A percentile compares a stretch with the other conserved stretches of the same genome.
Conservation (phyloP, 2,797 vertebrate species). For the Telmatherina bonti region DNA sequence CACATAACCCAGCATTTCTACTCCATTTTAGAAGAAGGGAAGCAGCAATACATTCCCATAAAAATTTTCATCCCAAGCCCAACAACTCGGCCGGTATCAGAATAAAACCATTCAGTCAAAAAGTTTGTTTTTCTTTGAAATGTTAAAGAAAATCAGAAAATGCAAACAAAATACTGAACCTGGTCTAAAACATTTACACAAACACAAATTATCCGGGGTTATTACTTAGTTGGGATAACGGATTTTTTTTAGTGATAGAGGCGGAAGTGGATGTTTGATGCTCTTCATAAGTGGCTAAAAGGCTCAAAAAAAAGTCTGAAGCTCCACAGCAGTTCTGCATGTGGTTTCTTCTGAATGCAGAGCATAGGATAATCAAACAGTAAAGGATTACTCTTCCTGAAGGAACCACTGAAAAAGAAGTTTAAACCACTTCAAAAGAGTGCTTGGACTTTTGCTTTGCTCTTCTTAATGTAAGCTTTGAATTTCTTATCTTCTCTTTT, state of each 20-base stretch:
- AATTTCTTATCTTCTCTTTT: slow-evolving; percentile 24
- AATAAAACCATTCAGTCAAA: not conserved
- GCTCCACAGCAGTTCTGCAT: not conserved
- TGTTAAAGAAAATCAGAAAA: slow-evolving; percentile 2
- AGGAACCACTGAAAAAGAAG: not conserved
- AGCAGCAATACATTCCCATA: not conserved
- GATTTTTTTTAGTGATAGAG: slow-evolving; percentile 4
- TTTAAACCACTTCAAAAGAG: slow-evolving; percentile 8
- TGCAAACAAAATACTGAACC: not conserved
- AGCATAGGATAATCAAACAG: too few relatives aligned
- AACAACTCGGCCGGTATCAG: not conserved
- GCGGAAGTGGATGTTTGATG: not conserved
- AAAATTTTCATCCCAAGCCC: not conserved
- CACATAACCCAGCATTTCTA: not conserved
- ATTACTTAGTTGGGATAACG: not conserved
- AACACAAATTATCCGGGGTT: slow-evolving; percentile 17
- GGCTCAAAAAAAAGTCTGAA: not conserved
- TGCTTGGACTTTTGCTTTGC: slow-evolving; percentile 15
- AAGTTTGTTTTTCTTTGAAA: slow-evolving; percentile 5
- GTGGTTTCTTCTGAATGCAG: not conserved
- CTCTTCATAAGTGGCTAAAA: slow-evolving; percentile 1
- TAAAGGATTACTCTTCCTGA: too few relatives aligned
- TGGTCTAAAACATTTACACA: slow-evolving; percentile 1
- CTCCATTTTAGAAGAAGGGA: not conserved
- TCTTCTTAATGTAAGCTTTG: slow-evolving; percentile 5